Percentiles rank a stretch among this genome's conserved stretches.
Evolutionary conservation across 2,888 invertebrate species (phyloP).

Genomic region (Saturnia japonica): DNA sequence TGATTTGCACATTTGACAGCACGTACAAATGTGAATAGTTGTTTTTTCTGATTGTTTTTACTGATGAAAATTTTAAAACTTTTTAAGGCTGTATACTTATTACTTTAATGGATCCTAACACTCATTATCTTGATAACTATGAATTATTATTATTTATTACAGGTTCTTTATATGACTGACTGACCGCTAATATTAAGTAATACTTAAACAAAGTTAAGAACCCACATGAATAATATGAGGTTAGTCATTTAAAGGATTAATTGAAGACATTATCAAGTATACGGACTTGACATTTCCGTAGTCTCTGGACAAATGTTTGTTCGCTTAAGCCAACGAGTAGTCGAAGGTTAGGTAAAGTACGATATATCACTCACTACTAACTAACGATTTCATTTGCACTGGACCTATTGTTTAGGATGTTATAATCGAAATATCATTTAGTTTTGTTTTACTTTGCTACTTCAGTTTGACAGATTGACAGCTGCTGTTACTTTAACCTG

Average conservation of each 20-base stretch:
- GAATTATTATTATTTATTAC: no score
- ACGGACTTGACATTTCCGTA: constrained; percentile 45
- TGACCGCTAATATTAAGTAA: not conserved
- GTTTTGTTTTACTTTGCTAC: no score
- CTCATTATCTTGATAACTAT: no score
- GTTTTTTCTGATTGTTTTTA: no score
- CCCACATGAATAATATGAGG: constrained; percentile 14
- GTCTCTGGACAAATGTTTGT: constrained; percentile 36
- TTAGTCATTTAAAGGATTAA: constrained; percentile 34
- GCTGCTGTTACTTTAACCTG: no score
- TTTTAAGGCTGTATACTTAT: no score
- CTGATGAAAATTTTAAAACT: no score
- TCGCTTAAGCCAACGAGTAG: constrained; percentile 31
- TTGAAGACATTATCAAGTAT: constrained; percentile 43
- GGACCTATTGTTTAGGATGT: not conserved
- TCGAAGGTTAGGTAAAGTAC: constrained; percentile 37
- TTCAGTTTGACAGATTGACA: no score
- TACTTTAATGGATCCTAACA: no score
- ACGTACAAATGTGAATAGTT: no score
- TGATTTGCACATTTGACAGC: no score
- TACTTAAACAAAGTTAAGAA: not conserved
- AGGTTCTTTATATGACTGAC: not conserved
- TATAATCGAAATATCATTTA: not conserved
- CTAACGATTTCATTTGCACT: constrained; percentile 13
- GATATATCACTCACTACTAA: constrained; percentile 23